Evolutionary conservation across 1,140 invertebrate genomes (phyloP).

Genomic region (Apolygus lucorum): DNA sequence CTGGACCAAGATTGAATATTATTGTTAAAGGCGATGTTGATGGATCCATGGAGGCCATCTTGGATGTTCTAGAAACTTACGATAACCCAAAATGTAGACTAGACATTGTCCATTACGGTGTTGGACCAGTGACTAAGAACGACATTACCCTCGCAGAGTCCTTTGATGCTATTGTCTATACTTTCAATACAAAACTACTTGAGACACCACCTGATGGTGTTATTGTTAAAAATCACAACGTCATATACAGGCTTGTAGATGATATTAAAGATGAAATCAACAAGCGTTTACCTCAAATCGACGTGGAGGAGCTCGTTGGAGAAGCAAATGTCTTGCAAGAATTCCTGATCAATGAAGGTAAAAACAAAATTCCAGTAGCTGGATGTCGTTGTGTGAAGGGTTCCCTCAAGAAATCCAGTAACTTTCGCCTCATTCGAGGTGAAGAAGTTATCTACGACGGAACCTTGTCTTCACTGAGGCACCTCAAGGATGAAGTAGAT

Average conservation of each 20-base stretch:
- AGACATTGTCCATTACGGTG: conserved; percentile 80
- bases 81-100: conserved; percentile 61
- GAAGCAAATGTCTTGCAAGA: conserved; percentile 78
- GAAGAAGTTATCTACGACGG: conserved; percentile 64
- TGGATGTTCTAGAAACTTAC: conserved; percentile 86
- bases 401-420: conserved; percentile 54
- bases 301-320: conserved; percentile 68
- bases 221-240: conserved; percentile 59
- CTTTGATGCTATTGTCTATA: conserved; percentile 79
- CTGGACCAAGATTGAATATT: conserved; percentile 42
- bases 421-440: conserved; percentile 62
- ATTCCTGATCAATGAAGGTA: conserved; percentile 72
- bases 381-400: conserved; percentile 81
- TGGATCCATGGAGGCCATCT: conserved; percentile 87
- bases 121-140: conserved; percentile 71
- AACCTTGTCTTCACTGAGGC: conserved; percentile 59
- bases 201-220: conserved; percentile 46
- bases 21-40: conserved; percentile 65
- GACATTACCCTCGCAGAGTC: conserved; percentile 79
- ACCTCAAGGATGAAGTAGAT: conserved; percentile 81
- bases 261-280: conserved; percentile 74
- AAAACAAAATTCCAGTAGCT: conserved; percentile 73
- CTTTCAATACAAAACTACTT: conserved; percentile 65
- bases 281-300: conserved; percentile 55
- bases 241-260: conserved; percentile 88